phyloP scores from a whole-genome alignment of 2,113 vertebrate species.

The Tautogolabrus adspersus region DNA sequence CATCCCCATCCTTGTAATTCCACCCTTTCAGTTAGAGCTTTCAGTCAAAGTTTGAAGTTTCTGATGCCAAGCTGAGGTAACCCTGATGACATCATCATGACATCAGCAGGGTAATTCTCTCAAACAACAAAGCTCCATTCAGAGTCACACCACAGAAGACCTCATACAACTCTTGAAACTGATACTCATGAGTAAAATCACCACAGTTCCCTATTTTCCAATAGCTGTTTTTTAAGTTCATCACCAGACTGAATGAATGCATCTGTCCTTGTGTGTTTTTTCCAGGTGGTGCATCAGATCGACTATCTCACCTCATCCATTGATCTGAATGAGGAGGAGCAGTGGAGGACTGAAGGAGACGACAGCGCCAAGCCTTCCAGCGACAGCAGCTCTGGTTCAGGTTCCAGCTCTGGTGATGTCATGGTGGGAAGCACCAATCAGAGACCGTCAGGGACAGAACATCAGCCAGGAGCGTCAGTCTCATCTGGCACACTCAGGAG shows the following conservation, averaged over 20 bases:
- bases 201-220: not conserved
- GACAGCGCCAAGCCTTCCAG: conserved; percentile 47
- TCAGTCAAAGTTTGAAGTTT: not conserved
- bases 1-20: not conserved
- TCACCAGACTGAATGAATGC: not conserved
- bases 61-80: not conserved
- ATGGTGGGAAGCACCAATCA: conserved; percentile 36
- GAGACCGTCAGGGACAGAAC: conserved; percentile 20
- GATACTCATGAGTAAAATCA: conserved; percentile 10
- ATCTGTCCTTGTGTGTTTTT: conserved; percentile 34
- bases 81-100: conserved; percentile 9
- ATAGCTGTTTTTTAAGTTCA: not conserved
- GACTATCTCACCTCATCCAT: conserved; percentile 84
- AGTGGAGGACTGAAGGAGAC: conserved; percentile 28
- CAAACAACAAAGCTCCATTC: not conserved
- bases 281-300: conserved; percentile 86
- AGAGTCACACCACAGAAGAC: not conserved
- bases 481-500: conserved; percentile 34
- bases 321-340: conserved; percentile 77
- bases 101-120: not conserved
- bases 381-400: conserved; percentile 66
- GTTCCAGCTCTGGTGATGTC: conserved; percentile 67
- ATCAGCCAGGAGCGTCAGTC: conserved; percentile 15
- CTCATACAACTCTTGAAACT: not conserved
- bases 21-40: not conserved